Conservation (phyloP, 2,113 vertebrate species). For the Tenrec ecaudatus region DNA sequence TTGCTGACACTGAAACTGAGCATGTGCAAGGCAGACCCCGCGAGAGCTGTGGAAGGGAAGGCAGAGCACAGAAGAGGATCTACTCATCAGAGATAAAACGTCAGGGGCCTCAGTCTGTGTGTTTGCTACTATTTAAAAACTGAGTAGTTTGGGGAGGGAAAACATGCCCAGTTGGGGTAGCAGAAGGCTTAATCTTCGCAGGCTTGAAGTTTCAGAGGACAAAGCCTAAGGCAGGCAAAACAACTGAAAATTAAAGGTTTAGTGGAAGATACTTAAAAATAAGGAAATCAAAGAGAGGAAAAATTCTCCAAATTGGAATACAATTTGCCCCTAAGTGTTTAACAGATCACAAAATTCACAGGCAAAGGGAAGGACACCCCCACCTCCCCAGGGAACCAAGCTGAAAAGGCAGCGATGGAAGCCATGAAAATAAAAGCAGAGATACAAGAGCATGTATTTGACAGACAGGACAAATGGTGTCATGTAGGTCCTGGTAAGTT, state of each 20-base stretch:
- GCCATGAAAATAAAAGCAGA: not conserved
- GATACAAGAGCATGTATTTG: too few relatives aligned
- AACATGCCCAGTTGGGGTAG: not conserved
- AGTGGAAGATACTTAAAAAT: not conserved
- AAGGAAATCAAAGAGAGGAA: not conserved
- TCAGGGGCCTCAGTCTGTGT: not conserved
- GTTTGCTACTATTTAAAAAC: not conserved
- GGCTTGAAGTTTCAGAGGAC: not conserved
- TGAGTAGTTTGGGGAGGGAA: not conserved
- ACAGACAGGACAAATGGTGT: not conserved
- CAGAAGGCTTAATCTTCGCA: not conserved
- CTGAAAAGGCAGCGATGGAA: not conserved
- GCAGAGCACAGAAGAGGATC: not conserved
- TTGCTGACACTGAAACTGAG: not conserved
- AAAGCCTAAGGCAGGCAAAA: not conserved
- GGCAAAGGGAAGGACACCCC: not conserved
- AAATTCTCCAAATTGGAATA: not conserved
- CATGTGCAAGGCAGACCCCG: not conserved
- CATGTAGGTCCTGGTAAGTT: not conserved
- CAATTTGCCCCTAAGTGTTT: not conserved
- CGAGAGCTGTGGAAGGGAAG: not conserved
- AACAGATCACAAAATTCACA: not conserved
- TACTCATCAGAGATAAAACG: not conserved
- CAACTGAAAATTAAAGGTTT: not conserved
- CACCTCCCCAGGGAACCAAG: not conserved